Evolutionary conservation across 2,797 vertebrate species (phyloP).

Genomic region (Mormyrops attenuatus): DNA sequence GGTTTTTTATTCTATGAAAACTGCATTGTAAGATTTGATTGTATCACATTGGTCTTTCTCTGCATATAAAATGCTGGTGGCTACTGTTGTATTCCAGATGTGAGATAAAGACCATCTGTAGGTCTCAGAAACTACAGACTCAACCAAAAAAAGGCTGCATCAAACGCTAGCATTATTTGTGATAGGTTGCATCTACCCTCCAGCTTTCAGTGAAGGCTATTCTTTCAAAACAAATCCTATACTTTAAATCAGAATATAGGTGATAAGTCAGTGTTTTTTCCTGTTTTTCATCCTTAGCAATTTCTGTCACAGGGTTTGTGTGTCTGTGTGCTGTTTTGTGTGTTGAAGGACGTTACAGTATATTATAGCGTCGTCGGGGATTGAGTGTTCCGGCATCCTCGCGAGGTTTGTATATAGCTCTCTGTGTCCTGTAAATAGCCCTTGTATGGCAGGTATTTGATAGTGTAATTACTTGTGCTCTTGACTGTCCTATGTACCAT

Average conservation of each 20-base stretch:
- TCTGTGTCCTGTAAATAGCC: neutral
- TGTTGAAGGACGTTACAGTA: neutral
- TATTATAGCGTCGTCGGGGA: neutral
- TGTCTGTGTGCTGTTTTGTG: neutral
- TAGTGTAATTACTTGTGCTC: neutral
- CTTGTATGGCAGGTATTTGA: neutral
- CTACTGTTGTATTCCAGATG: neutral
- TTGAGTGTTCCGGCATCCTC: neutral
- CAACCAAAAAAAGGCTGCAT: neutral
- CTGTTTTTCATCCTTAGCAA: neutral
- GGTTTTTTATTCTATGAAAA: neutral
- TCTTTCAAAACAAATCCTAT: neutral
- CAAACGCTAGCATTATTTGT: neutral
- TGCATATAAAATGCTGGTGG: neutral
- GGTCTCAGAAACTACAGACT: no score
- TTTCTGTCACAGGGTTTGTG: neutral
- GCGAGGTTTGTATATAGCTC: neutral
- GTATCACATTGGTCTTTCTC: neutral
- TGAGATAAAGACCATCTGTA: neutral
- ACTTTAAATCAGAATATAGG: neutral
- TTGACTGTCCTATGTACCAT: neutral
- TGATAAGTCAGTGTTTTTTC: neutral
- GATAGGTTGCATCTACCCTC: neutral
- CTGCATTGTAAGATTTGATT: neutral
- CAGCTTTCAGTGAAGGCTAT: neutral